Evolutionary conservation across 2,113 vertebrate genomes (phyloP).

Genomic region (Rhinoderma darwinii): DNA sequence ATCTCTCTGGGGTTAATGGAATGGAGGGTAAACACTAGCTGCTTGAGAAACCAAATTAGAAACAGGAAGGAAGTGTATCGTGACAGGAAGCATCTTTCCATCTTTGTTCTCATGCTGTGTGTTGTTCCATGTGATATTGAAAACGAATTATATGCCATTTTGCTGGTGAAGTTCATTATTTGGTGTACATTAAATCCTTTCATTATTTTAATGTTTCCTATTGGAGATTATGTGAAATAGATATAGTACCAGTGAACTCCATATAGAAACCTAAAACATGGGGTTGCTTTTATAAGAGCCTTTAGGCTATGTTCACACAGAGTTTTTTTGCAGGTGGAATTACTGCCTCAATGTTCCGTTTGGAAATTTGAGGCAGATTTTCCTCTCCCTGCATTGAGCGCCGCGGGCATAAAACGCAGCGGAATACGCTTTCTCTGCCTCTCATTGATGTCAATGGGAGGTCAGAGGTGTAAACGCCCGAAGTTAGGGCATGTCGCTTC

Average conservation of each 20-base stretch:
- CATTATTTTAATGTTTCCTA: not conserved
- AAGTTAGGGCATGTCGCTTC: too few species aligned
- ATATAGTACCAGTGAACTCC: not conserved
- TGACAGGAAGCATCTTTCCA: constrained; percentile 54
- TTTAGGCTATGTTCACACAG: too few species aligned
- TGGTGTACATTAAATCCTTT: not conserved
- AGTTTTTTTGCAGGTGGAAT: too few species aligned
- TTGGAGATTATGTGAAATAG: not conserved
- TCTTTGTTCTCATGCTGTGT: constrained; percentile 49
- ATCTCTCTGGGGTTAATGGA: constrained; percentile 45
- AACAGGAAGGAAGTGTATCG: constrained; percentile 59
- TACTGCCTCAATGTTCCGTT: too few species aligned
- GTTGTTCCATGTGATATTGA: constrained; percentile 17
- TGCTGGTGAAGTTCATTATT: not conserved
- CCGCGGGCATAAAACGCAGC: too few species aligned
- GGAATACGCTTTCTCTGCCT: too few species aligned
- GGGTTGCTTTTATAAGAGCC: not conserved
- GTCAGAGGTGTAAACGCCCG: too few species aligned
- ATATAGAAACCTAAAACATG: not conserved
- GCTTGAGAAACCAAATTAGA: constrained; percentile 54
- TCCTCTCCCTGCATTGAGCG: too few species aligned
- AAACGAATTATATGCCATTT: constrained; percentile 11
- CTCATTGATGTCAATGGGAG: too few species aligned
- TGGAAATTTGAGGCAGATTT: too few species aligned
- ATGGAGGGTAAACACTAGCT: constrained; percentile 46